Evolutionary conservation across 2,113 vertebrate species (phyloP), one percentile per base, ranked within the genome.

Genomic region (Nerophis lumbriciformis): DNA sequence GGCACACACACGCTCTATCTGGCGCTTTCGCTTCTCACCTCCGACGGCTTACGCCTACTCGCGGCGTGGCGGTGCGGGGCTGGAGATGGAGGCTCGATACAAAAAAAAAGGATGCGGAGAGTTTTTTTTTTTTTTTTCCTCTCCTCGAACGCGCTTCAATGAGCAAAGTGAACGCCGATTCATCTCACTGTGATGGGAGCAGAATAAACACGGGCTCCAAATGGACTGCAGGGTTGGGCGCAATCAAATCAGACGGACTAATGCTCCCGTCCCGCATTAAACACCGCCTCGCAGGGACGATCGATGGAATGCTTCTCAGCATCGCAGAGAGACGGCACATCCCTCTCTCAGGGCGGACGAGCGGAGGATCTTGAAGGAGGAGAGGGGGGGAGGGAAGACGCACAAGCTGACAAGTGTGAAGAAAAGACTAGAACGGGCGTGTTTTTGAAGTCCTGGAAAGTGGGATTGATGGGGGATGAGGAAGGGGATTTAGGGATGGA

Each of bases 11-110:
- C 73, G 28, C 28, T 12, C 42, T 45, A 45, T 45, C 42, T 69
- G 53, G 4, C 68, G 38, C 77, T 59, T 75, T 72, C 73, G 47
- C 63, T 87, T 87, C 80, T 82, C 85, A 87, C 85, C 80, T 83
- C 75, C 62, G 48, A 72, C 54, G 21, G 72, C 38, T 60, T 76
- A 66, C 83, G 85, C 85, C 85, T 70, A 85, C 85, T 84, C 77
- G 48, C 73, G 77, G 48, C 73, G 77, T 61, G 75, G 66, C 51
- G 16, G 76, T 74, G 15, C 47, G n/a, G 54, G 47, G 50, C 66
- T 47, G 53, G 28, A 45, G 42, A 45, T 11, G 4, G 42, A 11
- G 42, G 11, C 42, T 45, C 42, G 11, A 12, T 12, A 28, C 28
- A 28, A 45, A 45, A 45, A 9, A 45, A 52, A 62, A 28, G 57